Conservation (phyloP, 2,888 invertebrate species). For the Zygaena filipendulae region DNA sequence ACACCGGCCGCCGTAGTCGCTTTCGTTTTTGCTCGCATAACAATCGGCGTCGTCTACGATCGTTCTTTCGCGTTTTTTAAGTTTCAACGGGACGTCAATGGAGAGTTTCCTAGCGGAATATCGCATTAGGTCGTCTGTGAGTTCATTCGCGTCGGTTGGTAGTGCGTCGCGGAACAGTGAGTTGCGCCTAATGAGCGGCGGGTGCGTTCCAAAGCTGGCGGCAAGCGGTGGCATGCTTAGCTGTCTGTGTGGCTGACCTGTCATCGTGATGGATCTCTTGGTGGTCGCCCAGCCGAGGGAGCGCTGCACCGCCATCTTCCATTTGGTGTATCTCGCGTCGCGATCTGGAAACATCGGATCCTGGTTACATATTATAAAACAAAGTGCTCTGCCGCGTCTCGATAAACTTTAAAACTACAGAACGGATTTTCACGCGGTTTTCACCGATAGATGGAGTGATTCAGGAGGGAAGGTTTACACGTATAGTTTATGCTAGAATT, state of each 20-base stretch:
- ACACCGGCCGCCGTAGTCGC: conserved; percentile 52
- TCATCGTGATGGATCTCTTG: conserved; percentile 79
- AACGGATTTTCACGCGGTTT: too few relatives aligned
- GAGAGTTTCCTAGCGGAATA: conserved; percentile 53
- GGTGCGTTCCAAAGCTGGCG: conserved; percentile 27
- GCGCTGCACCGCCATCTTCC: conserved; percentile 95
- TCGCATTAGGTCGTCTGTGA: conserved; percentile 39
- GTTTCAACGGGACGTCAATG: conserved; percentile 29
- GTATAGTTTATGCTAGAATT: too few relatives aligned
- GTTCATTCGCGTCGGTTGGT: conserved; percentile 23
- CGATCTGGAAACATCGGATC: conserved; percentile 80
- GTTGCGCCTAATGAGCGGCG: conserved; percentile 28
- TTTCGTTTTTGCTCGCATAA: conserved; percentile 50
- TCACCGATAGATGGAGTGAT: too few relatives aligned
- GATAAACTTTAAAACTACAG: too few relatives aligned
- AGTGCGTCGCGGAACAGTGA: conserved; percentile 20
- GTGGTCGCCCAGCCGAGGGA: conserved; percentile 89
- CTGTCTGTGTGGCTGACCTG: conserved; percentile 71
- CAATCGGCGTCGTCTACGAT: conserved; percentile 51
- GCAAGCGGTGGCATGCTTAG: conserved; percentile 31
- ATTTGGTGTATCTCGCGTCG: conserved; percentile 85
- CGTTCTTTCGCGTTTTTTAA: conserved; percentile 32
- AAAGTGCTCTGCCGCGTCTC: too few relatives aligned
- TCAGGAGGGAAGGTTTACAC: too few relatives aligned
- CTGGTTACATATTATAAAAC: too few relatives aligned